These are phyloP conservation scores for Popillia japonica DNA, from an alignment of 1,140 invertebrate species.

Conservation along the genomic window DNA sequence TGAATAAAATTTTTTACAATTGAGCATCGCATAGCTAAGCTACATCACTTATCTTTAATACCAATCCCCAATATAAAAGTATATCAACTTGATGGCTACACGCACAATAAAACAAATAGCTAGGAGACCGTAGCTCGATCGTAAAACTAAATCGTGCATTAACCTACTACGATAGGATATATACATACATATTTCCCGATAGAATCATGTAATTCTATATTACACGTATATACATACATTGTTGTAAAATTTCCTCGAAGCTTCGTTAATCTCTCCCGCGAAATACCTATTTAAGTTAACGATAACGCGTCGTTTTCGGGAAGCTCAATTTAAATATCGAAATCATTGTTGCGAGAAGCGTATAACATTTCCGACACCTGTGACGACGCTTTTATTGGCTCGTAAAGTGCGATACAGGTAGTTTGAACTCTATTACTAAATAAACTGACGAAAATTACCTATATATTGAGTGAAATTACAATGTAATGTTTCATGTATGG, in stretches of 20 bases:
- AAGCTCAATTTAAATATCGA: neutral
- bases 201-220: neutral
- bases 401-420: neutral
- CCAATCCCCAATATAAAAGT: constrained; percentile 2
- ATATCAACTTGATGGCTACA: neutral
- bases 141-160: constrained; percentile 27
- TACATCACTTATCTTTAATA: neutral
- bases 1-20: too few species aligned
- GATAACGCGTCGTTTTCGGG: neutral
- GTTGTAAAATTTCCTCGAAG: neutral
- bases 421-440: constrained; percentile 6
- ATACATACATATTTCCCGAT: neutral
- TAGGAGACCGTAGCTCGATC: neutral
- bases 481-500: neutral
- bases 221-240: neutral
- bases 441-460: constrained; percentile 21
- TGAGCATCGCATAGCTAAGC: neutral
- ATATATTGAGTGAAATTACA: neutral
- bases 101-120: constrained; percentile 26
- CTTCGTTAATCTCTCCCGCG: neutral
- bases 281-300: neutral
- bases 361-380: neutral
- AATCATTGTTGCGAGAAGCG: neutral
- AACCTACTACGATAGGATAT: neutral
- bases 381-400: neutral